Base-by-base conservation (phyloP, 2,113 vertebrate species). In the Podarcis cretensis region DNA sequence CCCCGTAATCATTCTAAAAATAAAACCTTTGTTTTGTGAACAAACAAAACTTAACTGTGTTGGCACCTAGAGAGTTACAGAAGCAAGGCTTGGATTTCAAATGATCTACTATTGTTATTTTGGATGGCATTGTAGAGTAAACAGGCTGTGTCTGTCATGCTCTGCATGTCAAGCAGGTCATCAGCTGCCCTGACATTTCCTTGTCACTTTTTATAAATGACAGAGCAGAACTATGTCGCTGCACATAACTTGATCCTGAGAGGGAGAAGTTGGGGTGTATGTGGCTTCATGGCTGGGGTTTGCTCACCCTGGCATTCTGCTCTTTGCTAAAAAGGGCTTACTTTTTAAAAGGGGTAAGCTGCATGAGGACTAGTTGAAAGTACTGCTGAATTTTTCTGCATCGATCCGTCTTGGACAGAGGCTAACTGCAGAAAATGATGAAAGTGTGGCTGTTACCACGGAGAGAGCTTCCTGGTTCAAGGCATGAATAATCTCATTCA, bases 11-110 rank as follows among this genome's bases (percentile, higher is more conserved):
- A 40, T 85, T 66, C 32, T 81, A 63, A 0, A 7, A 77, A 73
- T 83, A 30, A 32, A 83, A 7, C 48, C 35, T 85, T 65, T 68
- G 21, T 0, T 88, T 12, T 83, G 69, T 76, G 66, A 32, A 85
- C 79, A n/a, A 74, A 30, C 83, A n/a, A 74, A 30, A 81, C 48
- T 86, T 14, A 54, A 13, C 84, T 90, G 84, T 77, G 25, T 88
- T 87, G 57, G 13, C 71, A 75, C 87, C 32, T 1, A 74, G 84
- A 79, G n/a, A 40, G 10, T 40, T 91, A 79, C 8, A 10, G 81
- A 92, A 63, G 43, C 79, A 90, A 54, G 66, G 69, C 35, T 0
- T 63, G 1, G 43, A 73, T 83, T 88, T 90, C 40, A 32, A 73
- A 81, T 13, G 3, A 66, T 84, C 2, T 2, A 66, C 1, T 57